Evolutionary conservation across 2,797 vertebrate species (phyloP), one percentile per base, ranked within the genome.

Genomic region (Xiphorhynchus erythropygius): DNA sequence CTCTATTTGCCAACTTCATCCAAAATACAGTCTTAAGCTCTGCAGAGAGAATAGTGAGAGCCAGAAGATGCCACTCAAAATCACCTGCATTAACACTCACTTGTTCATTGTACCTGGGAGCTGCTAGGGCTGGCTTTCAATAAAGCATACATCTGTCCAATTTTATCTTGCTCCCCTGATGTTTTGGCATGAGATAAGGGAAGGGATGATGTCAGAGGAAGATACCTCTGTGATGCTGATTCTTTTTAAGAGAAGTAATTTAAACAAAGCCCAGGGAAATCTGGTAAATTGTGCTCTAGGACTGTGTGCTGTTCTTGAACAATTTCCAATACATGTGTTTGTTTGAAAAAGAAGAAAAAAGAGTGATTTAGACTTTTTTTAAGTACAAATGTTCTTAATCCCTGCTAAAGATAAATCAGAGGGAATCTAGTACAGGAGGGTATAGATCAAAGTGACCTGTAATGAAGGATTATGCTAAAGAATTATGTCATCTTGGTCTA

Each of bases 1-100:
- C 39, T 93, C 79, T 77, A 33, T 85, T 95, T 94, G 85, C 80
- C 79, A 93, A 5, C 76, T 50, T 85, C 50, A 83, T 85, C 84
- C 73, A 74, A 94, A 93, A 83, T 59, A 57, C 55, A 44, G 41
- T 88, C 65, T 78, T 73, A 86, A 86, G 44, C 76, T 56, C 18
- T 67, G 65, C 9, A 5, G 70, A 78, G 62, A 84, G 79, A 88
- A 56, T 46, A 2, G 2, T 56, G 37, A 86, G 32, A 91, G 39
- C 33, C 47, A 89, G 74, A 76, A 84, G 63, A 56, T 70, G 73
- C 59, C 74, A 49, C 67, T 89, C 63, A 90, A 82, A 91, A 73
- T 73, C 77, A 47, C 27, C 70, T 46, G 55, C 70, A 60, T 75
- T 93, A 92, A 57, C 53, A 69, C 28, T 65, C 35, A 17, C 24